Percentiles rank a stretch among this genome's conserved stretches.
These are phyloP conservation scores for Amaurobius ferox DNA, from an alignment of 2,888 invertebrate genomes.

Conservation along the genomic window DNA sequence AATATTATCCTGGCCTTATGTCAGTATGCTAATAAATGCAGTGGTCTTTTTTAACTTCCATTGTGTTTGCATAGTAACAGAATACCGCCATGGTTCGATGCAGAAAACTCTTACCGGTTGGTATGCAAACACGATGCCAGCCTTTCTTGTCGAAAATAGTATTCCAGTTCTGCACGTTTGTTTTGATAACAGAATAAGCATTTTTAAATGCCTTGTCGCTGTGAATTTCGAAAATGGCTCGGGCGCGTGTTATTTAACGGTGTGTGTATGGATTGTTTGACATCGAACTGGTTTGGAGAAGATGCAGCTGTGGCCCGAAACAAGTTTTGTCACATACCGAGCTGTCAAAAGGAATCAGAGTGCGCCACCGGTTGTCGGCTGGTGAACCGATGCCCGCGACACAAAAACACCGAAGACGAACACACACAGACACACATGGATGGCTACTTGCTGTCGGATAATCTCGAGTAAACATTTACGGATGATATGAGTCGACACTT, in stretches of 20 bases:
- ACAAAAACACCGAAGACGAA: conserved; percentile 9
- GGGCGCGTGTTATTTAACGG: conserved; percentile 31
- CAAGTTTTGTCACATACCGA: conserved; percentile 66
- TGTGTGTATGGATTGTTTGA: conserved; percentile 45
- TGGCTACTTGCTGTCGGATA: conserved; percentile 9
- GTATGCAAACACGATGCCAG: too few species aligned
- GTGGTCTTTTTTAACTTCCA: too few species aligned
- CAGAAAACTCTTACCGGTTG: too few species aligned
- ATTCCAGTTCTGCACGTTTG: too few species aligned
- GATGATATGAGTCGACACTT: neutral
- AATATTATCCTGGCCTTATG: too few species aligned
- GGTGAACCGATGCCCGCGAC: conserved; percentile 2
- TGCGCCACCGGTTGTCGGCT: conserved; percentile 11
- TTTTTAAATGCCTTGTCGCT: neutral
- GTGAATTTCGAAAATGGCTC: neutral
- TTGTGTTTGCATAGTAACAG: too few species aligned
- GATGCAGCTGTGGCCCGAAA: conserved; percentile 35
- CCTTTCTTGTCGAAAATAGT: too few species aligned
- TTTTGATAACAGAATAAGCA: too few species aligned
- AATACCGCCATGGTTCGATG: too few species aligned
- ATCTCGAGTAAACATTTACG: neutral
- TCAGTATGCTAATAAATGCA: too few species aligned
- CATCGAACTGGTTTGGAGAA: conserved; percentile 56
- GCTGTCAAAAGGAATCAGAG: conserved; percentile 53
- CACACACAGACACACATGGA: neutral